phyloP scores from a whole-genome alignment of 2,888 invertebrate genomes.

The Selenia dentaria region DNA sequence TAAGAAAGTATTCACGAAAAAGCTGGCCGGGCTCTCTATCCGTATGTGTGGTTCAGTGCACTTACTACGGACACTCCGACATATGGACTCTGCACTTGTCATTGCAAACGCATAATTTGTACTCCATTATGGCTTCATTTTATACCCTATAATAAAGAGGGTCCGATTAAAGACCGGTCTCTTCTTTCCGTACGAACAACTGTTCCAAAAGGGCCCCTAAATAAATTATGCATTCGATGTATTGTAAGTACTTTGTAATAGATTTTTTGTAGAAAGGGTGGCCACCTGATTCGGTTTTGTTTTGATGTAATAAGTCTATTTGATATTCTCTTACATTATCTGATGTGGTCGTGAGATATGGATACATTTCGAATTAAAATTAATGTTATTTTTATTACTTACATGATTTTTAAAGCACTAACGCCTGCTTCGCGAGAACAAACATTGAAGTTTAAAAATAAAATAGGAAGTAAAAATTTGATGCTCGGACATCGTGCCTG shows the following conservation, averaged over 20 bases:
- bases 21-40: conserved; percentile 2
- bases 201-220: conserved; percentile 63
- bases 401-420: no score
- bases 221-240: conserved; percentile 79
- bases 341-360: conserved; percentile 18
- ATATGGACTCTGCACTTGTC: conserved; percentile 80
- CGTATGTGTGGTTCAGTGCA: conserved; percentile 46
- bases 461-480: no score
- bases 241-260: conserved; percentile 75
- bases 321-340: conserved; percentile 26
- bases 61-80: conserved; percentile 76
- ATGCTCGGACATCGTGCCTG: no score
- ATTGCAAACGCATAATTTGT: conserved; percentile 75
- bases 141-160: conserved; percentile 67
- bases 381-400: no score
- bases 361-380: no score
- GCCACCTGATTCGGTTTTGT: conserved; percentile 61
- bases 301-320: conserved; percentile 39
- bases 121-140: conserved; percentile 74
- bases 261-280: conserved; percentile 59
- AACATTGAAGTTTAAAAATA: no score
- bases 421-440: no score
- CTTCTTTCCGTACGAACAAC: conserved; percentile 77
- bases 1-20: no score
- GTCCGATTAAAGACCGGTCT: conserved; percentile 73